Evolutionary conservation across 2,113 vertebrate species (phyloP).

Genomic region (Oreochromis tanganicae): DNA sequence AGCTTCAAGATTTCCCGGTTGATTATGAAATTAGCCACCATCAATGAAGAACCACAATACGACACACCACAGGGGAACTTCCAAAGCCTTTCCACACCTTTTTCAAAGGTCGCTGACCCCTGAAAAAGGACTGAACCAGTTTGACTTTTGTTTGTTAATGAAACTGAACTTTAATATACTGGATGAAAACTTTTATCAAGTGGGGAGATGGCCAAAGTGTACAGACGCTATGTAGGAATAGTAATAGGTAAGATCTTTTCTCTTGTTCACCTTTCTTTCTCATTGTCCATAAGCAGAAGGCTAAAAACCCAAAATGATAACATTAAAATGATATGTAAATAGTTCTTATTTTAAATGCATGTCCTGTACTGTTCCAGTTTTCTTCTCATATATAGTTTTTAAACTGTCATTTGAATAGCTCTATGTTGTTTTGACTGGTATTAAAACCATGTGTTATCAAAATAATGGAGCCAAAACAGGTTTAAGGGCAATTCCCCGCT

Average conservation of each 20-base stretch:
- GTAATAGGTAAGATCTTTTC: conserved; percentile 47
- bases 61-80: not conserved
- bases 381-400: not conserved
- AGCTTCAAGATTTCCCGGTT: not conserved
- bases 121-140: not conserved
- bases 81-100: not conserved
- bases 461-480: not conserved
- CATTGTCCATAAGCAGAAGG: not conserved
- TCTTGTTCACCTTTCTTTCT: not conserved
- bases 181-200: not conserved
- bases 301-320: not conserved
- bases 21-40: not conserved
- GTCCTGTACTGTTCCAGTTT: not conserved
- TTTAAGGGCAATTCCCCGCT: not conserved
- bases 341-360: not conserved
- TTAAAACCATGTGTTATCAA: not conserved
- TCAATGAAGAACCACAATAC: conserved; percentile 36
- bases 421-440: not conserved
- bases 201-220: conserved; percentile 53
- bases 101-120: conserved; percentile 28
- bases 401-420: not conserved
- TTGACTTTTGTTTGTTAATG: not conserved
- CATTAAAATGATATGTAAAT: not conserved
- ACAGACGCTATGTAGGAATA: conserved; percentile 34
- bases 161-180: not conserved